These are phyloP conservation scores for Pholis gunnellus DNA, from an alignment of 2,113 vertebrate genomes.

Conservation along the genomic window DNA sequence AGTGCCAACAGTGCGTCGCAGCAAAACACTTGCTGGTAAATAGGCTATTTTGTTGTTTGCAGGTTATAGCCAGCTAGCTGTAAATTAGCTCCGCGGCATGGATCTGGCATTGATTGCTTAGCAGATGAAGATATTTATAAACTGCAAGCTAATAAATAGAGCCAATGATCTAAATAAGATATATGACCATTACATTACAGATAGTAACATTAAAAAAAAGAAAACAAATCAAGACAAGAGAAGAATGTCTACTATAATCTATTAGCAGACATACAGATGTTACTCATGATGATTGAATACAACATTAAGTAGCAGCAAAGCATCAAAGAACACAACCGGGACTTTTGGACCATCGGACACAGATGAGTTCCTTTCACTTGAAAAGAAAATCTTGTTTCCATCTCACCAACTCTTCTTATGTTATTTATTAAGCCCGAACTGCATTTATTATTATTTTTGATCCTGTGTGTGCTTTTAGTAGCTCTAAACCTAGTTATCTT, in stretches of 20 bases:
- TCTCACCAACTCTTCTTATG: neutral
- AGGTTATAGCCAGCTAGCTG: no score
- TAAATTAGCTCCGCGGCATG: no score
- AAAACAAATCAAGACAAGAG: no score
- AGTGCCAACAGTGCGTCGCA: no score
- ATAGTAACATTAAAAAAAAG: neutral
- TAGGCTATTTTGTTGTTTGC: no score
- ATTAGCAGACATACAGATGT: neutral
- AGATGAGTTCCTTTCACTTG: neutral
- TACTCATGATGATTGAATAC: neutral
- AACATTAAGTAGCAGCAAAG: neutral
- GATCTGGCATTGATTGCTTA: no score
- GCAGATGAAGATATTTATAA: neutral
- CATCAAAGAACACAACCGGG: neutral
- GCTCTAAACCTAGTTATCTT: constrained; percentile 11
- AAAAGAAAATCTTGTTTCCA: neutral
- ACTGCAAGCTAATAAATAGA: neutral
- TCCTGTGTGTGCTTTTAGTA: neutral
- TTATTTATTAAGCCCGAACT: neutral
- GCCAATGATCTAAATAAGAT: neutral
- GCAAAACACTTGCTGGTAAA: no score
- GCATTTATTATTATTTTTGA: neutral
- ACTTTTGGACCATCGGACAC: neutral
- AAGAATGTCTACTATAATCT: no score
- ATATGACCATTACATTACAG: neutral